These are phyloP conservation scores for Oncorhynchus nerka DNA, from an alignment of 2,113 vertebrate species.

Conservation along the genomic window DNA sequence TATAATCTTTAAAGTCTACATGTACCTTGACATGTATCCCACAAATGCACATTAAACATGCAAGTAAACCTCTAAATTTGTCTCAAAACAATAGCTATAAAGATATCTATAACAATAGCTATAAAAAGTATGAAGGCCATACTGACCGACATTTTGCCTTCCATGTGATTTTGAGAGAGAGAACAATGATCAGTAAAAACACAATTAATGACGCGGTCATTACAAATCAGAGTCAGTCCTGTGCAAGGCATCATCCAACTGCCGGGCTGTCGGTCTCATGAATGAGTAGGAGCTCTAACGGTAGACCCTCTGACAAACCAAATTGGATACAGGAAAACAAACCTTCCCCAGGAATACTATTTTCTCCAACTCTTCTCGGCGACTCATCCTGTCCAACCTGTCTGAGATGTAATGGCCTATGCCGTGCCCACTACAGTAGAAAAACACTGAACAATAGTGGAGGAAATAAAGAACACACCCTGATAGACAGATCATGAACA, in stretches of 20 bases:
- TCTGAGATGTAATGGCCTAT: background rate
- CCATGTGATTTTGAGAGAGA: too few species aligned
- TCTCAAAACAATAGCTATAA: too few species aligned
- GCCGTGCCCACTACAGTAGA: conserved; percentile 30
- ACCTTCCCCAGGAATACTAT: conserved; percentile 51
- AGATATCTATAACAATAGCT: too few species aligned
- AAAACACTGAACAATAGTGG: background rate
- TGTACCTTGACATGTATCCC: too few species aligned
- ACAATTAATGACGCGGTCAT: conserved; percentile 8
- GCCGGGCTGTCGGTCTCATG: conserved; percentile 31
- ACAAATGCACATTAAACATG: too few species aligned
- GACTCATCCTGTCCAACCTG: conserved; percentile 41
- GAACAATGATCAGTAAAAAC: background rate
- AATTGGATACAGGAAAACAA: conserved; percentile 62
- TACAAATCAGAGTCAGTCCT: background rate
- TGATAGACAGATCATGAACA: background rate
- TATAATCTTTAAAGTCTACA: too few species aligned
- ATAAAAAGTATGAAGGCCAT: too few species aligned
- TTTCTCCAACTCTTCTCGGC: conserved; percentile 7
- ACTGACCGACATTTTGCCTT: too few species aligned
- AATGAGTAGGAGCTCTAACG: conserved; percentile 51
- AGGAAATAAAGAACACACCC: conserved; percentile 8
- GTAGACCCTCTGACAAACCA: conserved; percentile 50
- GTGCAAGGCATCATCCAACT: background rate
- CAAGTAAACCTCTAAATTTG: too few species aligned